These are phyloP conservation scores for Nematostella vectensis DNA, from an alignment of 92 coral and sea anemone genomes.

Conservation along the genomic window DNA sequence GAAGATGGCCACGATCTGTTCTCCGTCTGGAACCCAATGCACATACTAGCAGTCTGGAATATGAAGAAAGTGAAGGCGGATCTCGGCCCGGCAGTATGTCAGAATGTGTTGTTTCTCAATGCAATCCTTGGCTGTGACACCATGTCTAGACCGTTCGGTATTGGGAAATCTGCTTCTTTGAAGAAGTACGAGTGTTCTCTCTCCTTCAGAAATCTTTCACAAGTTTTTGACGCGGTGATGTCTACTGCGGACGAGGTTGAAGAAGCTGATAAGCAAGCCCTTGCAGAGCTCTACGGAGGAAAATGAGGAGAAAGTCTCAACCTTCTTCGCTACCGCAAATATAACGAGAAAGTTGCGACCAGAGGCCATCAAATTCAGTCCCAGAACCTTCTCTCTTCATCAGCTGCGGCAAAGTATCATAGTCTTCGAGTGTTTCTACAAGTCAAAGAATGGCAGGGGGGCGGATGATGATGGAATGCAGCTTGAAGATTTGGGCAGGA, in stretches of 20 bases:
- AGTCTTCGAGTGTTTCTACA: not conserved
- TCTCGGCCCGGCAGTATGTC: not conserved
- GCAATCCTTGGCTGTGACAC: conserved; percentile 5
- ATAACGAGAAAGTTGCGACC: not conserved
- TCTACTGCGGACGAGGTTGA: not conserved
- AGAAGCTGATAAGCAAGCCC: not conserved
- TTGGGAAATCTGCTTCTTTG: not conserved
- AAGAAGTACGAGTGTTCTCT: not conserved
- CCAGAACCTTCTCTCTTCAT: not conserved
- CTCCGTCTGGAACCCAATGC: not conserved
- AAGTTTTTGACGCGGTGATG: not conserved
- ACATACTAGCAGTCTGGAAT: not conserved
- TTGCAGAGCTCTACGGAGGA: not conserved
- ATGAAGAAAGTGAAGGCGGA: not conserved
- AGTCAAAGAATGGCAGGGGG: not conserved
- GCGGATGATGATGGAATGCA: not conserved
- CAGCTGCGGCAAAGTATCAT: not conserved
- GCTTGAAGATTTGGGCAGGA: not conserved
- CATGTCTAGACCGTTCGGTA: not conserved
- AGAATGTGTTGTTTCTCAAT: not conserved
- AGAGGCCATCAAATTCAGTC: not conserved
- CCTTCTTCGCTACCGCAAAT: not conserved
- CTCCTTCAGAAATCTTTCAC: not conserved
- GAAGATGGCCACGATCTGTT: not conserved
- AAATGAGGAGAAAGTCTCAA: not conserved